Evolutionary conservation across 2,113 vertebrate genomes (phyloP).

Genomic region (Periophthalmodon schlosseri): DNA sequence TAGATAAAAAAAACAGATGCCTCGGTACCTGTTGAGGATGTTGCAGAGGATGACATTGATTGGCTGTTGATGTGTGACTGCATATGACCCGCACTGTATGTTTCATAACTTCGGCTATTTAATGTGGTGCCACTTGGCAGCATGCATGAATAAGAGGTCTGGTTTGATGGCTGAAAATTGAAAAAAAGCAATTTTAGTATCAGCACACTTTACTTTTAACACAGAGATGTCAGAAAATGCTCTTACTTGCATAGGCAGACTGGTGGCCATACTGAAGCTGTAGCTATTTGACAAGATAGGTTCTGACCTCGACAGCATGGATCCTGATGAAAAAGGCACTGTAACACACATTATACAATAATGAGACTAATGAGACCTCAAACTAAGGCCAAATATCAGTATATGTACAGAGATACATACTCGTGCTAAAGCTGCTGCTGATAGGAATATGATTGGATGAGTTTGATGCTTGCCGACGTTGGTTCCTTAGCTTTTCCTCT

Average conservation of each 20-base stretch:
- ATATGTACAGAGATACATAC: constrained; percentile 89
- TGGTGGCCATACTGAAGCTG: constrained; percentile 98
- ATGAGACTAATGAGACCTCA: not conserved
- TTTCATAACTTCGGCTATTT: constrained; percentile 95
- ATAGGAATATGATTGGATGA: constrained; percentile 96
- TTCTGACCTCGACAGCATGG: constrained; percentile 95
- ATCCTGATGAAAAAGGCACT: constrained; percentile 90
- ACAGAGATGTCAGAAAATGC: not conserved
- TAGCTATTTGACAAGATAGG: constrained; percentile 94
- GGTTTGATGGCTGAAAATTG: constrained; percentile 83
- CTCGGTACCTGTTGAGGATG: constrained; percentile 91
- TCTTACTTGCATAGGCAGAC: constrained; percentile 98
- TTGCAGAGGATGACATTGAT: constrained; percentile 90
- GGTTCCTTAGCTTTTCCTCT: constrained; percentile 96
- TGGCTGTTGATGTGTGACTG: constrained; percentile 99
- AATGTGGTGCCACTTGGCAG: constrained; percentile 93
- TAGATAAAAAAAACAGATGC: constrained; percentile 27
- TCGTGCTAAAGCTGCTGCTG: constrained; percentile 97
- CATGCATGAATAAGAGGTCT: constrained; percentile 99
- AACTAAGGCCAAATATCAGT: constrained; percentile 70
- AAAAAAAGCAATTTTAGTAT: not conserved
- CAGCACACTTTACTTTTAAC: not conserved
- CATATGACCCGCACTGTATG: constrained; percentile 96
- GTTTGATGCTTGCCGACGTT: constrained; percentile 92
- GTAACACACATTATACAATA: not conserved